Evolutionary conservation across 1,140 invertebrate species (phyloP), one percentile per base, ranked within the genome.

Genomic region (Pissodes strobi): DNA sequence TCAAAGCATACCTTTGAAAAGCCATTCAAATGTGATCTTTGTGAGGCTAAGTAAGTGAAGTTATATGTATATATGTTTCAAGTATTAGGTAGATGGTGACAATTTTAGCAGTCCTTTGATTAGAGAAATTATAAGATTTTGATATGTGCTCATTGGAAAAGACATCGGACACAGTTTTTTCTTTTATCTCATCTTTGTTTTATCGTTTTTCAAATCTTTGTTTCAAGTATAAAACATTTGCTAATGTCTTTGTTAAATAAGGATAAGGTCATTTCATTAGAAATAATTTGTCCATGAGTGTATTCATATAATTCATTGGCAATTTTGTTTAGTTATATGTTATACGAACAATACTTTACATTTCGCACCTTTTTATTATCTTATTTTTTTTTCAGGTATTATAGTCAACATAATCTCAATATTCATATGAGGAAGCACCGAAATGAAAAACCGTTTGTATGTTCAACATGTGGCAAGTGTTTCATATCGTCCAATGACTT

Each of bases 1-100:
- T 52, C 64, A 25, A 69, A 67, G 25, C 68, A 69, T 25, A 69
- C 68, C 13, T 67, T 69, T 41, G 68, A 69, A 45, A 69, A 69
- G 25, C 68, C 68, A 21, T 69, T 68, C n/a, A 17, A 75, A 58
- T 51, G 68, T 58, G 19, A 69, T 56, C n/a, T 64, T 17, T 69
- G 68, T 25, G 66, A 69, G 34, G 55, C 68, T 15, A 69, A 67
- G 53, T 69, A 49, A 15, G 57, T 34, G 3, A 59, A 45, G n/a
- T 59, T 56, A 21, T 18, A 13, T 46, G 25, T 27, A 5, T 27
- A 9, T 27, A 9, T 27, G 9, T 5, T 27, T 5, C 3, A 5
- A 9, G 25, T 27, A 27, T 27, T 27, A 27, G n/a, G n/a, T n/a
- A n/a, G n/a, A 27, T 27, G 25, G 25, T 27, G 25, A 27, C 9